Conservation (phyloP, 2,113 vertebrate species). For the Atherinomorus stipes region DNA sequence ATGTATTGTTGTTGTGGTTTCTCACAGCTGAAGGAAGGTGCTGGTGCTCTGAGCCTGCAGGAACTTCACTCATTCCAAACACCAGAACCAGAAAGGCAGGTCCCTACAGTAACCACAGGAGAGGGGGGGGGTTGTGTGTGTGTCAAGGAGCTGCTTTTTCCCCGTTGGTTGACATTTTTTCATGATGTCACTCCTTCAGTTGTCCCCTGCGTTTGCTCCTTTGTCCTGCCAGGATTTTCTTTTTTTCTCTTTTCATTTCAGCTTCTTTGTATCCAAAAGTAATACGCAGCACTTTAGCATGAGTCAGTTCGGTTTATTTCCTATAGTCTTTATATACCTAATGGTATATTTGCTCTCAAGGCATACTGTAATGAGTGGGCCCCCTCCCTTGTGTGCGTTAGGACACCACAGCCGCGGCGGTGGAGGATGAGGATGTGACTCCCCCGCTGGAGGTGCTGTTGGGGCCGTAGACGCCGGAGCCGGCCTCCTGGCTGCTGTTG, state of each 20-base stretch:
- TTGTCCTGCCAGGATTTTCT: constrained; percentile 24
- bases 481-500: constrained; percentile 84
- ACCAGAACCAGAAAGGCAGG: constrained; percentile 79
- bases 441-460: constrained; percentile 81
- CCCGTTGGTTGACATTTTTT: constrained; percentile 27
- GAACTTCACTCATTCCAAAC: constrained; percentile 64
- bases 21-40: constrained; percentile 73
- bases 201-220: constrained; percentile 55
- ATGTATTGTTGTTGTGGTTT: constrained; percentile 78
- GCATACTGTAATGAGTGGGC: constrained; percentile 68
- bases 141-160: constrained; percentile 72
- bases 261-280: constrained; percentile 75
- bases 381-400: constrained; percentile 85
- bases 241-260: constrained; percentile 31
- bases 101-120: constrained; percentile 84
- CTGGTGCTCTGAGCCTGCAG: constrained; percentile 81
- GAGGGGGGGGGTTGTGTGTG: constrained; percentile 23
- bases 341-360: constrained; percentile 65
- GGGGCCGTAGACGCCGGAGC: constrained; percentile 80
- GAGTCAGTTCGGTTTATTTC: constrained; percentile 73
- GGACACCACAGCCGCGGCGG: constrained; percentile 94
- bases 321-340: constrained; percentile 65
- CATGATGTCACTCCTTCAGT: constrained; percentile 45
- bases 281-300: constrained; percentile 84
- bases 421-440: constrained; percentile 93